Percentiles rank a stretch among this genome's conserved stretches.
Evolutionary conservation across 2,888 invertebrate species (phyloP).

Genomic region (Plagodis pulveraria): DNA sequence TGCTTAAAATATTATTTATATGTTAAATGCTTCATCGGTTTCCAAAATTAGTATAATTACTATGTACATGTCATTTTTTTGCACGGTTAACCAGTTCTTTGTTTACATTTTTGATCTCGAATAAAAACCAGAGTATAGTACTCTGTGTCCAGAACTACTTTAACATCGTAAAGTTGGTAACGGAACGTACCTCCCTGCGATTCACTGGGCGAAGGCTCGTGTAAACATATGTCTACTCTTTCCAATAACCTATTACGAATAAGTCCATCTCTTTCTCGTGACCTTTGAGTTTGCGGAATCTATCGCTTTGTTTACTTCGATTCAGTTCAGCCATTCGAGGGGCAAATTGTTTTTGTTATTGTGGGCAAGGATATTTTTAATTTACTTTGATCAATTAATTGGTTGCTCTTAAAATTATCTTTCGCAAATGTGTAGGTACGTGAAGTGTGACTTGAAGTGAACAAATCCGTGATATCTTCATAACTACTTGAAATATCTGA

Average conservation of each 20-base stretch:
- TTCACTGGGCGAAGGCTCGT: background rate
- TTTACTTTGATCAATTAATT: conserved; percentile 30
- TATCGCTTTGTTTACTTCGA: conserved; percentile 82
- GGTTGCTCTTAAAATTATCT: background rate
- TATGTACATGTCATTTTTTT: no score
- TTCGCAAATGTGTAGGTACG: conserved; percentile 9
- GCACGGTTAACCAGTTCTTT: no score
- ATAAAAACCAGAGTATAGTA: no score
- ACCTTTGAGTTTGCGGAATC: conserved; percentile 79
- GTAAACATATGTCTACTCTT: conserved; percentile 45
- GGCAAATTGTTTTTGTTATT: conserved; percentile 77
- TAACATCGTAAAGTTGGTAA: no score
- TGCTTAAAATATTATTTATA: no score
- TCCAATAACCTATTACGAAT: conserved; percentile 32
- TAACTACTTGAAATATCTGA: conserved; percentile 33
- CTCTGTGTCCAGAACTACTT: no score
- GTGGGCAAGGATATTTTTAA: conserved; percentile 61
- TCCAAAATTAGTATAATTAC: no score
- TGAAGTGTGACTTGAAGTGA: conserved; percentile 20
- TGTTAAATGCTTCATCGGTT: no score
- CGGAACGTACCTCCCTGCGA: no score
- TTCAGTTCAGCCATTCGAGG: conserved; percentile 24
- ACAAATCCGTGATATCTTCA: conserved; percentile 6
- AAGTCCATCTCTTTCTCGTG: conserved; percentile 60
- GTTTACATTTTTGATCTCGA: no score